Base-by-base conservation (phyloP, 2,888 invertebrate genomes). In the Bembecia ichneumoniformis region DNA sequence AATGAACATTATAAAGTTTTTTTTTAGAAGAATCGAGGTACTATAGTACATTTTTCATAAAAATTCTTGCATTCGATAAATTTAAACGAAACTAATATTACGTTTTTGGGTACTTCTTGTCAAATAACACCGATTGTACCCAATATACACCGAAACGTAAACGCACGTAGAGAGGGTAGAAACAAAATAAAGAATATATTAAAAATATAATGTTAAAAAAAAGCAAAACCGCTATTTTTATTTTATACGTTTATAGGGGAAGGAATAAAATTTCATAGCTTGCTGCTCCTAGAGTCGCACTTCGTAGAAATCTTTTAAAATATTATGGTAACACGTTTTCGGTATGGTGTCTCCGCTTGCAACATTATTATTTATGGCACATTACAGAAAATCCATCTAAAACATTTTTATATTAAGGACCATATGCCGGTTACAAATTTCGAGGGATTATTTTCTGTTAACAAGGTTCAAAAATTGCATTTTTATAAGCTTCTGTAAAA, bases 351-450 rank as follows among this genome's bases (percentile, higher is more conserved):
- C 77, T 77, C 77, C 78, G 83, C 73, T 79, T 77, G 82, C 82
- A 81, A 82, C 80, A 79, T 76, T 71, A 47, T 14, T 68, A 60
- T 67, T 70, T 86, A 87, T 87, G 86, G 86, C 86, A 87, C 86
- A 81, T 78, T 70, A 73, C 68, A 77, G 72, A 74, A 51, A 68
- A 68, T 67, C 65, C 71, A 71, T 63, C 75, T 63, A 60, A 64
- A 64, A 68, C 77, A 74, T 76, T 79, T 75, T 82, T 82, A 83
- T 78, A 83, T 80, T 82, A 83, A 82, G 82, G 83, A 84, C 81
- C 83, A 81, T 76, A 70, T 67, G 59, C 58, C 56, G 59, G 61
- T 67, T 59, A 65, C 7, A 48, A 34, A 28, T 28, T 28, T 28
- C 28, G 28, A 2, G 28, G 28, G 45, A 28, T 40, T 3, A 15